A percentile compares a stretch with the other conserved stretches of the same genome.
These are phyloP conservation scores for Poeciliopsis paucimaculata DNA, from an alignment of 2,797 vertebrate species.

Conservation along the genomic window DNA sequence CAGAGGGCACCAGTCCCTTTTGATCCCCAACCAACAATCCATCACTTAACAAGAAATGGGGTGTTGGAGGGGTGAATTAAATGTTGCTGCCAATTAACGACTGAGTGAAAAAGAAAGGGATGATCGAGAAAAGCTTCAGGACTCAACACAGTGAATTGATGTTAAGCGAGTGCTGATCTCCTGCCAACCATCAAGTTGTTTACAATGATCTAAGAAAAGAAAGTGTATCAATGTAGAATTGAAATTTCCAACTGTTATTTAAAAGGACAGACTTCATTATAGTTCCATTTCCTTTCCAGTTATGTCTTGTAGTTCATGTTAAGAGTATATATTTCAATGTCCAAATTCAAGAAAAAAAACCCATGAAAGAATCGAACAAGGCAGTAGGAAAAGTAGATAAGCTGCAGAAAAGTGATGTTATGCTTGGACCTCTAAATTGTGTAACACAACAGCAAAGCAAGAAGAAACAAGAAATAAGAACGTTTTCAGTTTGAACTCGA, in stretches of 20 bases:
- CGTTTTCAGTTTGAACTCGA: not conserved
- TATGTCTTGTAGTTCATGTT: not conserved
- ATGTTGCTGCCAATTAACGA: slow-evolving; percentile 90
- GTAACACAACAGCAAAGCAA: not conserved
- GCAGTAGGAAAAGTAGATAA: not conserved
- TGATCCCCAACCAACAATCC: slow-evolving; percentile 92
- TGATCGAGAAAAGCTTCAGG: slow-evolving; percentile 45
- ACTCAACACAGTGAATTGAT: slow-evolving; percentile 50
- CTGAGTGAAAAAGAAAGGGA: slow-evolving; percentile 67
- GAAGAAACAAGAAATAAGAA: not conserved
- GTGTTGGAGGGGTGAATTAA: slow-evolving; percentile 69
- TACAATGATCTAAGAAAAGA: not conserved
- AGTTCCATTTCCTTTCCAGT: not conserved
- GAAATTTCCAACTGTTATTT: not conserved
- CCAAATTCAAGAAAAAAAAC: not conserved
- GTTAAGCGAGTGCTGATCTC: slow-evolving; percentile 54
- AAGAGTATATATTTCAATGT: not conserved
- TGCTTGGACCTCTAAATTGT: not conserved
- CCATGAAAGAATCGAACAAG: not conserved
- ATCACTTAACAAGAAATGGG: slow-evolving; percentile 87
- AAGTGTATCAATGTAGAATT: not conserved
- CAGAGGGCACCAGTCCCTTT: slow-evolving; percentile 76
- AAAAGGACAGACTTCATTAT: not conserved
- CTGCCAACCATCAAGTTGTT: slow-evolving; percentile 9
- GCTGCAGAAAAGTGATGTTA: not conserved